phyloP scores from a whole-genome alignment of 2,888 invertebrate genomes.

The Norana najaformis region DNA sequence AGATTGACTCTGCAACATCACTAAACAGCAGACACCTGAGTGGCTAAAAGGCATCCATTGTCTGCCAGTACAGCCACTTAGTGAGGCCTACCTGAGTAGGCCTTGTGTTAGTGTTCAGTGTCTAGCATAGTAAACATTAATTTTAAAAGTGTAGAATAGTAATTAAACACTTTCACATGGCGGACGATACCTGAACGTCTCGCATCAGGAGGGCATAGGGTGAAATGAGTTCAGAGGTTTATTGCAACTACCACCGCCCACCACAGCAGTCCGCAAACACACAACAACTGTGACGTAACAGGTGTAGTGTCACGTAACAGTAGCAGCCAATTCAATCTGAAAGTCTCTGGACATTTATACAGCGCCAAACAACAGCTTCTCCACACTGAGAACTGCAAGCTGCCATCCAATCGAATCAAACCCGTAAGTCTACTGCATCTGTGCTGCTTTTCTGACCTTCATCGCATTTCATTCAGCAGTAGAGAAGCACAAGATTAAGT shows the following conservation, averaged over 20 bases:
- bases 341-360: background rate
- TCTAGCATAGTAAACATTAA: background rate
- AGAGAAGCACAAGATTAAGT: background rate
- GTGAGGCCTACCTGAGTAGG: too few relatives aligned
- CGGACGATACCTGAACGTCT: background rate
- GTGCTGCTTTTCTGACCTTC: background rate
- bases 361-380: background rate
- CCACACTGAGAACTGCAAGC: background rate
- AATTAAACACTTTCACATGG: background rate
- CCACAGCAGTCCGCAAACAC: background rate
- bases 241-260: background rate
- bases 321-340: background rate
- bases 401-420: background rate
- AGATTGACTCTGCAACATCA: too few relatives aligned
- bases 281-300: slow-evolving; percentile 1
- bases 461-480: background rate
- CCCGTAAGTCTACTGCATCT: background rate
- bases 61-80: too few relatives aligned
- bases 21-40: too few relatives aligned
- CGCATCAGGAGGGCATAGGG: background rate
- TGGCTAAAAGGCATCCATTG: too few relatives aligned
- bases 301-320: background rate
- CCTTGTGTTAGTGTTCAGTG: background rate
- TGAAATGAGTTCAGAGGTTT: background rate
- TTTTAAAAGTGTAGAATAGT: background rate